These are phyloP conservation scores for Choloepus didactylus DNA, from an alignment of 2,797 vertebrate species.

Conservation along the genomic window DNA sequence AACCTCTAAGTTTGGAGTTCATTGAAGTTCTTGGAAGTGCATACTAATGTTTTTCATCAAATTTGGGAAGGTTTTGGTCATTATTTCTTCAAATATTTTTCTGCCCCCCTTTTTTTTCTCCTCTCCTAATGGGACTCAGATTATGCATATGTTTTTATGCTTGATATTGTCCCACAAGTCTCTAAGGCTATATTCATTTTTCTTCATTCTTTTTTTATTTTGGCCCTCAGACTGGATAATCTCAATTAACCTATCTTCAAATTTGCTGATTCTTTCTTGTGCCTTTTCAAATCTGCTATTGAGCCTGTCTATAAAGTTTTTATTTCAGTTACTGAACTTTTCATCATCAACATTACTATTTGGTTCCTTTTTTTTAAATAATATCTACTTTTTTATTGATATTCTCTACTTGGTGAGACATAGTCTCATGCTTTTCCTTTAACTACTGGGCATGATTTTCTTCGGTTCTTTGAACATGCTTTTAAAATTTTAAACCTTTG, in stretches of 20 bases:
- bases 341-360: neutral
- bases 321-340: slow-evolving; percentile 31
- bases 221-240: slow-evolving; percentile 35
- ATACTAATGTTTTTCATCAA: slow-evolving; percentile 20
- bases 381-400: neutral
- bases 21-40: neutral
- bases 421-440: neutral
- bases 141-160: neutral
- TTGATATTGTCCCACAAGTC: neutral
- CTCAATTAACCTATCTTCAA: neutral
- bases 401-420: neutral
- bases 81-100: slow-evolving; percentile 16
- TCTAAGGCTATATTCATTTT: neutral
- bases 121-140: neutral
- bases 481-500: neutral
- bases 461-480: neutral
- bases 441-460: neutral
- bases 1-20: neutral
- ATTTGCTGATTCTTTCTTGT: neutral
- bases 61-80: slow-evolving; percentile 36
- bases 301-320: neutral
- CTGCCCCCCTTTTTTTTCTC: slow-evolving; percentile 12
- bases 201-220: neutral
- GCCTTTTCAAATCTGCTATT: neutral
- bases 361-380: neutral